phyloP scores from a whole-genome alignment of 2,113 vertebrate species.

The Notarius lentiginosus region DNA sequence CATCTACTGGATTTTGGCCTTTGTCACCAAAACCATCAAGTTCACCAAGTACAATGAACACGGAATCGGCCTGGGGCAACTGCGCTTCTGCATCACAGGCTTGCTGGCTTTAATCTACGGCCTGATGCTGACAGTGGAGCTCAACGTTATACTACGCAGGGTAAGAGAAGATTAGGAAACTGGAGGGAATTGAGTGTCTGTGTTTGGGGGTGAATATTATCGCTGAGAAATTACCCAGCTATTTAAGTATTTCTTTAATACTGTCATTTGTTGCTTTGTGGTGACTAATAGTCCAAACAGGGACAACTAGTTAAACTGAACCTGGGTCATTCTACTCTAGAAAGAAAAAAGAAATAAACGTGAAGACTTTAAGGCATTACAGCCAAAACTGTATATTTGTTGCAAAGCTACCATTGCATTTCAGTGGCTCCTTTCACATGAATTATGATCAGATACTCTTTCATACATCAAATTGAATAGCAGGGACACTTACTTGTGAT shows the following conservation, averaged over 20 bases:
- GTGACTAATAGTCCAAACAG: background rate
- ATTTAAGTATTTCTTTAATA: background rate
- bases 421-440: background rate
- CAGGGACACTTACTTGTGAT: background rate
- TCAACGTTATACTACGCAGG: constrained; percentile 92
- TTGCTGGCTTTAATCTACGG: constrained; percentile 89
- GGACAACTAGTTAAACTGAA: background rate
- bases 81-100: constrained; percentile 95
- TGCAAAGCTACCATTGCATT: background rate
- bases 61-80: constrained; percentile 84
- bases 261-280: background rate
- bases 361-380: background rate
- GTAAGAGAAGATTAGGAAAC: constrained; percentile 69
- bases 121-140: constrained; percentile 87
- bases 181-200: background rate
- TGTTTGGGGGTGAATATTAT: background rate
- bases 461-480: constrained; percentile 9
- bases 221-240: background rate
- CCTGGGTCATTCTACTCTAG: background rate
- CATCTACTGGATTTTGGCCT: constrained; percentile 93
- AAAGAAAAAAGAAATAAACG: background rate
- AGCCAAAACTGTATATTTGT: background rate
- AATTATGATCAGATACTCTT: constrained; percentile 1
- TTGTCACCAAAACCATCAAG: constrained; percentile 95
- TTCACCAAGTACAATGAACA: constrained; percentile 94